Evolutionary conservation across 1,140 invertebrate genomes (phyloP).

Genomic region (Schlechtendalia chinensis): DNA sequence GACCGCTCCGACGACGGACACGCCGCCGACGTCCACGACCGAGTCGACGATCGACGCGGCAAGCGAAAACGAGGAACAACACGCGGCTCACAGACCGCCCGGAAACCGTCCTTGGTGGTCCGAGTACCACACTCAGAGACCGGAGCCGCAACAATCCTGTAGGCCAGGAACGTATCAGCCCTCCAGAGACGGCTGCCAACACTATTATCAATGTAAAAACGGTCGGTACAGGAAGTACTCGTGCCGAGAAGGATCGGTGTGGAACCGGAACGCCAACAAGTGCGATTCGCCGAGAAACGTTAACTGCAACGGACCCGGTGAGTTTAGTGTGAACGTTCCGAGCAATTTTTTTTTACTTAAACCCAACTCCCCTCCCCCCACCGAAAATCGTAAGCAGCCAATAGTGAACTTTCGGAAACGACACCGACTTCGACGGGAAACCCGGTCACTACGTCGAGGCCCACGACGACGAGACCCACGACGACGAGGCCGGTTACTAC

Average conservation of each 20-base stretch:
- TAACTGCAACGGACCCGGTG: slow-evolving; percentile 59
- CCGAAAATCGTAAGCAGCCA: not conserved
- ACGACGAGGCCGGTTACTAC: not conserved
- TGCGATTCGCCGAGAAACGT: slow-evolving; percentile 78
- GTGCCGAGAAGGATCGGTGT: slow-evolving; percentile 78
- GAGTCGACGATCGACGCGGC: slow-evolving; percentile 54
- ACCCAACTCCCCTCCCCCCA: too few species aligned
- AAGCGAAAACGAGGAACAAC: slow-evolving; percentile 55
- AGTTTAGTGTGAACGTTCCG: too few species aligned
- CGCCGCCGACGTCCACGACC: slow-evolving; percentile 53
- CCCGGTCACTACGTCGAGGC: not conserved
- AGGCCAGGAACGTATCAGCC: slow-evolving; percentile 65
- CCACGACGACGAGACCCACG: not conserved
- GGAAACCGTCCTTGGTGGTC: slow-evolving; percentile 52
- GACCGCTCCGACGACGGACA: slow-evolving; percentile 51
- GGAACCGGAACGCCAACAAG: slow-evolving; percentile 65
- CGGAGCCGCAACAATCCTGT: slow-evolving; percentile 58
- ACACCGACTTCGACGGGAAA: not conserved
- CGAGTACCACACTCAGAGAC: slow-evolving; percentile 52
- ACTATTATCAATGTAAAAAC: slow-evolving; percentile 72
- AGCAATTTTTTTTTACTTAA: slow-evolving; percentile 7
- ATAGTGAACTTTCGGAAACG: slow-evolving; percentile 12
- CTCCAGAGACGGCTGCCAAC: slow-evolving; percentile 69
- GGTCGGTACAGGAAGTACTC: slow-evolving; percentile 67
- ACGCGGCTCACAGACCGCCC: slow-evolving; percentile 53